phyloP scores from a whole-genome alignment of 64 coral and sea anemone genomes.

The Porites australiensis region DNA sequence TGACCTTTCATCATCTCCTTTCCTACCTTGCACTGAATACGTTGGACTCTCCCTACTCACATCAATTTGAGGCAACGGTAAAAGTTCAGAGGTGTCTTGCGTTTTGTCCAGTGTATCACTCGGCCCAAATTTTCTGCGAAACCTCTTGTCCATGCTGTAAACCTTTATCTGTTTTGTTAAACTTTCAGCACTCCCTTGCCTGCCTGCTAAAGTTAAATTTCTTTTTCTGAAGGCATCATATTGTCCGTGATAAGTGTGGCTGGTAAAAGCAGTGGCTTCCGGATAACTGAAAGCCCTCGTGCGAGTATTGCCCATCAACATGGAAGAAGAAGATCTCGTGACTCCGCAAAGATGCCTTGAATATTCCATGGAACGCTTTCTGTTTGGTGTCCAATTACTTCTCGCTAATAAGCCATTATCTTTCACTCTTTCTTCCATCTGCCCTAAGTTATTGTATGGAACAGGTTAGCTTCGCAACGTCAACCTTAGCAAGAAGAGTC shows the following conservation, averaged over 20 bases:
- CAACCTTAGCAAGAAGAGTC: too few relatives aligned
- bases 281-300: background rate
- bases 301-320: too few relatives aligned
- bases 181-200: background rate
- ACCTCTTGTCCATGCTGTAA: background rate
- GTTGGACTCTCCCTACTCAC: too few relatives aligned
- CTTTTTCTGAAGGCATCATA: background rate
- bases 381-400: background rate
- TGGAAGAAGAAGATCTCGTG: background rate
- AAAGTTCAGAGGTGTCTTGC: too few relatives aligned
- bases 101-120: too few relatives aligned
- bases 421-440: background rate
- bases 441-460: too few relatives aligned
- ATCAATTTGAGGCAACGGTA: too few relatives aligned
- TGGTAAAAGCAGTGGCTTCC: background rate
- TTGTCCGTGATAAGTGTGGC: background rate
- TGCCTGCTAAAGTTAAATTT: background rate
- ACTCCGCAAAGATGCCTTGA: slow-evolving; percentile 10
- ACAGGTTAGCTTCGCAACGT: too few relatives aligned
- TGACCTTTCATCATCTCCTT: background rate
- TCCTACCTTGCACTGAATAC: too few relatives aligned
- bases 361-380: background rate
- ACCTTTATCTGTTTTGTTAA: background rate
- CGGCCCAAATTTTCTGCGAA: background rate
- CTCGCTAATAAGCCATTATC: background rate